These are phyloP conservation scores for Drosophila elegans DNA, from an alignment of 1,140 invertebrate species.

Conservation along the genomic window DNA sequence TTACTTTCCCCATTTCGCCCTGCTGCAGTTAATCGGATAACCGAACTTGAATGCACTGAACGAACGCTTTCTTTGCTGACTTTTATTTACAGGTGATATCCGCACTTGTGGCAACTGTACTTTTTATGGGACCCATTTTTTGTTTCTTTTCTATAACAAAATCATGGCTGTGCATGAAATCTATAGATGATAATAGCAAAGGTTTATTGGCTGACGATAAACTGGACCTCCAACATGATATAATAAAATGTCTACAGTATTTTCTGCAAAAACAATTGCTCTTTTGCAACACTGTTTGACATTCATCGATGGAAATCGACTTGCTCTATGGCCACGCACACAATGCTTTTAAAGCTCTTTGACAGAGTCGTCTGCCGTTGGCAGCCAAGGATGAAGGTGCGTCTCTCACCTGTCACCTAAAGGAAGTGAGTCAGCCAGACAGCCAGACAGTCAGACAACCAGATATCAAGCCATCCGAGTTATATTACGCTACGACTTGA, in stretches of 20 bases:
- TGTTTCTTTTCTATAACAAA: neutral
- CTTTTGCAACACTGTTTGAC: conserved; percentile 5
- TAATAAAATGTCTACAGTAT: too few species aligned
- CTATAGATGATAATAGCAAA: too few species aligned
- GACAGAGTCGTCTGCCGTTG: conserved; percentile 29
- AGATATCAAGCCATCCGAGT: conserved; percentile 10
- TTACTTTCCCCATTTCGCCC: neutral
- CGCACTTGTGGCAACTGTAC: neutral
- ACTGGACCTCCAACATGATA: too few species aligned
- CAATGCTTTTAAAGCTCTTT: conserved; percentile 16
- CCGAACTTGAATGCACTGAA: conserved; percentile 7
- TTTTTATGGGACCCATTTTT: neutral
- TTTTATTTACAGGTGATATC: neutral
- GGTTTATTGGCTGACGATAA: too few species aligned
- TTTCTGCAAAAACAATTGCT: neutral
- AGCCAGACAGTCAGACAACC: conserved; percentile 1
- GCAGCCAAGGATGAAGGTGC: conserved; percentile 23
- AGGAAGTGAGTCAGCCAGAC: conserved; percentile 11
- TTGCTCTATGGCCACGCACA: neutral
- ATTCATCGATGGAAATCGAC: conserved; percentile 18
- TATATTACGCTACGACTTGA: conserved; percentile 23
- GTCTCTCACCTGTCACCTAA: conserved; percentile 30
- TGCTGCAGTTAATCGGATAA: conserved; percentile 11
- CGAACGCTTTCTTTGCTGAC: neutral
- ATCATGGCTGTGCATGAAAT: neutral